phyloP scores from a whole-genome alignment of 2,888 invertebrate genomes.

The Fragum fragum region DNA sequence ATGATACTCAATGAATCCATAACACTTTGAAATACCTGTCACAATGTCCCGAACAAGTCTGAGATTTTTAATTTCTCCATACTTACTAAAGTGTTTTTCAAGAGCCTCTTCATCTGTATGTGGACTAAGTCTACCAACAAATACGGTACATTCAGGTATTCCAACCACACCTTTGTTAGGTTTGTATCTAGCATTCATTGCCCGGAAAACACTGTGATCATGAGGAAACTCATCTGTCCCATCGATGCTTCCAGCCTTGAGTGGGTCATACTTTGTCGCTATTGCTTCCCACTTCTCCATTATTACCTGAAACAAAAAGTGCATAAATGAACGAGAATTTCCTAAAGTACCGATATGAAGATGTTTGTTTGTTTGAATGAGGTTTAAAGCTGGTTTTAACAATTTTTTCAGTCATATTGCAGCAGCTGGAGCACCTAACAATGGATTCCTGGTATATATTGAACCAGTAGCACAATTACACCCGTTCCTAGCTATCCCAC shows the following conservation, averaged over 20 bases:
- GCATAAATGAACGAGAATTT: too few relatives aligned
- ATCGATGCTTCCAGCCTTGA: conserved; percentile 95
- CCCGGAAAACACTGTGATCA: conserved; percentile 92
- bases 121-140: conserved; percentile 92
- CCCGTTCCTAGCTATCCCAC: too few relatives aligned
- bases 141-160: conserved; percentile 91
- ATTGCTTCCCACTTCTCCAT: conserved; percentile 69
- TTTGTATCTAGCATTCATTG: conserved; percentile 89
- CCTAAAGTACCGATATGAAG: too few relatives aligned
- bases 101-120: conserved; percentile 90
- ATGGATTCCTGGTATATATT: too few relatives aligned
- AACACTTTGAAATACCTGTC: conserved; percentile 93
- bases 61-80: conserved; percentile 90
- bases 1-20: conserved; percentile 95
- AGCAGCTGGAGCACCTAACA: too few relatives aligned
- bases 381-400: too few relatives aligned
- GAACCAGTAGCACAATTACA: too few relatives aligned
- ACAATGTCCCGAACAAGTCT: conserved; percentile 93
- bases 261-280: conserved; percentile 91
- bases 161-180: conserved; percentile 89
- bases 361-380: too few relatives aligned
- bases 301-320: neutral
- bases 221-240: conserved; percentile 94
- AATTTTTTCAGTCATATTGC: too few relatives aligned
- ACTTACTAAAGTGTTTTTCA: conserved; percentile 88